Evolutionary conservation across 2,797 vertebrate genomes (phyloP), one percentile per base, ranked within the genome.

Genomic region (Pogoniulus pusillus): DNA sequence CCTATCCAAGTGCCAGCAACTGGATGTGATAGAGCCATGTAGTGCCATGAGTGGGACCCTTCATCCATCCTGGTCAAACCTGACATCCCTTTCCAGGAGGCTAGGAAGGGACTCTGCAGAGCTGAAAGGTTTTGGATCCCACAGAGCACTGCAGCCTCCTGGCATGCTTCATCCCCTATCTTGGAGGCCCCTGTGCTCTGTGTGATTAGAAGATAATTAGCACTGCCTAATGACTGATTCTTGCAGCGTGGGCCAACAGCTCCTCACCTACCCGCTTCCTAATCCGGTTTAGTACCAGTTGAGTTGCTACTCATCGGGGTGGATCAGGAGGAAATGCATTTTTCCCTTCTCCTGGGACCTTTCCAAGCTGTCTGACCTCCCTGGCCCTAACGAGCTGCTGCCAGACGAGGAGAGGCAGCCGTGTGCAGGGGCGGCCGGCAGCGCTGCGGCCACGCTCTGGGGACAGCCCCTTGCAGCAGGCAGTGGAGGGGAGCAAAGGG

Each of bases 351-450:
- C 58, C 64, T 92, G 88, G 88, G 93, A 77, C 0, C 0, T 84
- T 84, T 93, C 86, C 86, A 90, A 85, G 62, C 83, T 74, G 88
- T 86, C 86, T 88, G 83, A 93, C 83, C 81, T 79, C 62, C 11
- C 45, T 34, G 86, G 75, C 78, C 54, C 35, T 35, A 57, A 54
- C 3, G 54, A 91, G 54, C 2, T 64, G 75, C 58, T 82, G 88
- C 37, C 79, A 83, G 85, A 77, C 4, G 16, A 77, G 59, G 37
- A 30, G 71, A 43, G 1, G 3, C 1, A 17, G 87, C 62, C 12
- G 1, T 1, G 1, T n/a, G 68, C 60, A 59, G 76, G 57, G 34
- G 49, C 1, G 1, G n/a, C 24, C 3, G 5, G 6, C 57, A 7
- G 37, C 2, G 0, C 55, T 0, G 4, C 51, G 4, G 76, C 39